Evolutionary conservation across 2,888 invertebrate species (phyloP), one percentile per base, ranked within the genome.

Genomic region (Temnothorax ravouxi): DNA sequence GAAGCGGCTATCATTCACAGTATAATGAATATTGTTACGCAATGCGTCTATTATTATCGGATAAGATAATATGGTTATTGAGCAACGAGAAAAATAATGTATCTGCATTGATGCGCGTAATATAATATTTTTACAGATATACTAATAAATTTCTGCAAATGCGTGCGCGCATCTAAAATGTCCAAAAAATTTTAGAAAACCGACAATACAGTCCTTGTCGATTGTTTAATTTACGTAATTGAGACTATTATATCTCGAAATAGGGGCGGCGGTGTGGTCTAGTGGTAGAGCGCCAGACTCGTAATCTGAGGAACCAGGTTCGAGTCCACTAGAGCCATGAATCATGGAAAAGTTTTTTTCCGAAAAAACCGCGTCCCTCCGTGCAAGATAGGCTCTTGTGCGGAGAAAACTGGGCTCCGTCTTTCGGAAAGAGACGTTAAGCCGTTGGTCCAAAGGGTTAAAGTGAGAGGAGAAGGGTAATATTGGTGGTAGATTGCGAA

Each of bases 21-120:
- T 11, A 56, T 77, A 77, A 80, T 80, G 66, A 80, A 80, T 80
- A 80, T 80, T 38, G 71, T 80, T 80, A 80, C 79, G 79, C 59
- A 80, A 80, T 80, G 59, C 71, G 79, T 71, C 79, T 71, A 71
- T 80, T 80, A 80, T 69, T 79, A 47, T 71, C 59, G 50, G 11
- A 25, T 71, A 59, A 71, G 71, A 71, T 71, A 69, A 50, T 50
- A 38, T 69, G 47, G 38, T 41, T 47, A 80, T 80, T 71, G 34
- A 59, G 47, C 79, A 69, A 76, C 50, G 59, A 71, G 47, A 61
- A 61, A 59, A 80, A 80, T 61, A 18, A 54, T 50, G 47, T 25
- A 61, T 61, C 59, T 61, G n/a, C 64, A 50, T 54, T 44, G 1
- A n/a, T 34, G 21, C 29, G 11, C 29, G 11, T 21, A 21, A 15